Conservation (phyloP, 2,888 invertebrate genomes). For the Cryptophagus acutangulus region DNA sequence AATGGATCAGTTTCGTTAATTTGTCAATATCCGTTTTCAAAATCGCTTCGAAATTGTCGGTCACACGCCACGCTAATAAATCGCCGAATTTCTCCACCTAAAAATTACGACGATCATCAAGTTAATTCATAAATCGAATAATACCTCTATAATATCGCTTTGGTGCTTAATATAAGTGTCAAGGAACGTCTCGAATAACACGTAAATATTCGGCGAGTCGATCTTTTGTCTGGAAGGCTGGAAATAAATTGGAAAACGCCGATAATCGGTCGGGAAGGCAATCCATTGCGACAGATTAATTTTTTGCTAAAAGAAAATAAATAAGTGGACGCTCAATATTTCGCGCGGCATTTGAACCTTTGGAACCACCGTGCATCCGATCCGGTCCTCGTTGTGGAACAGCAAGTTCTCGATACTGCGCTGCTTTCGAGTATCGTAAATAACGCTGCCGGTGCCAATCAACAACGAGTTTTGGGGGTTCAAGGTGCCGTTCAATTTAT, state of each 20-base stretch:
- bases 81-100: slow-evolving; percentile 77
- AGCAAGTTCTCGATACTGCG: slow-evolving; percentile 56
- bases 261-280: slow-evolving; percentile 48
- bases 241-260: slow-evolving; percentile 44
- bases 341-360: too few species aligned
- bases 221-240: slow-evolving; percentile 22
- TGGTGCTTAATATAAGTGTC: slow-evolving; percentile 40
- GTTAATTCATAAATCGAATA: slow-evolving; percentile 6
- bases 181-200: slow-evolving; percentile 38
- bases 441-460: slow-evolving; percentile 36
- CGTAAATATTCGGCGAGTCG: slow-evolving; percentile 34
- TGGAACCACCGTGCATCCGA: slow-evolving; percentile 55
- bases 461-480: slow-evolving; percentile 43
- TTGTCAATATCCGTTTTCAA: slow-evolving; percentile 73
- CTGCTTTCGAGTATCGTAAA: slow-evolving; percentile 35
- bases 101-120: slow-evolving; percentile 25
- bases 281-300: slow-evolving; percentile 51
- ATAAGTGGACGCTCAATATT: background rate
- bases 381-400: slow-evolving; percentile 52
- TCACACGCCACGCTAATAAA: slow-evolving; percentile 74
- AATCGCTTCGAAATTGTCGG: slow-evolving; percentile 68
- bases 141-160: slow-evolving; percentile 40
- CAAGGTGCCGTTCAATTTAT: slow-evolving; percentile 56
- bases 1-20: slow-evolving; percentile 65
- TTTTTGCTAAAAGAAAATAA: slow-evolving; percentile 41